Percentiles rank a stretch among this genome's conserved stretches.
These are phyloP conservation scores for Hoplostethus atlanticus DNA, from an alignment of 2,797 vertebrate genomes.

Conservation along the genomic window DNA sequence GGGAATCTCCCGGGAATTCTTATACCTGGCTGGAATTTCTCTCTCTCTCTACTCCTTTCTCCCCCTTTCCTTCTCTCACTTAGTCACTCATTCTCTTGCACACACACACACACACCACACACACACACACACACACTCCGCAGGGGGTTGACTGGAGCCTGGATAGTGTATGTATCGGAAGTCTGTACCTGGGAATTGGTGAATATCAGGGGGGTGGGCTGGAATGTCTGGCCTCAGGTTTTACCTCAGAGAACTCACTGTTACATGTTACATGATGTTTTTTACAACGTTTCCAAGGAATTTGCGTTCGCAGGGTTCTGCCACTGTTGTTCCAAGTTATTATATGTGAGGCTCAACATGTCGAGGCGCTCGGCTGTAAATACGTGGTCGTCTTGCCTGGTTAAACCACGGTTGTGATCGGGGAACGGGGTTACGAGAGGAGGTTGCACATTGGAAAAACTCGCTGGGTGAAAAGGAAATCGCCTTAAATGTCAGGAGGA, in stretches of 20 bases:
- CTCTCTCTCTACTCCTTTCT: not conserved
- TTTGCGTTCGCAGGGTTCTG: constrained; percentile 18
- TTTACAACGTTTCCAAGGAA: constrained; percentile 42
- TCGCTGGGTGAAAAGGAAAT: constrained; percentile 12
- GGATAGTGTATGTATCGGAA: constrained; percentile 58
- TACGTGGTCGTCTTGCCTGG: not conserved
- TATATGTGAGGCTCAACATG: constrained; percentile 14
- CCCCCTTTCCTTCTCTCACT: not conserved
- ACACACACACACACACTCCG: constrained; percentile 36
- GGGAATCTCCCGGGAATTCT: constrained; percentile 37
- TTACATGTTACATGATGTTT: constrained; percentile 39
- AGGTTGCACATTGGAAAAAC: constrained; percentile 15
- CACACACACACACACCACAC: constrained; percentile 14
- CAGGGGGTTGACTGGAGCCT: constrained; percentile 54
- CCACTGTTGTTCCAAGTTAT: constrained; percentile 3
- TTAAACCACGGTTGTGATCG: constrained; percentile 1
- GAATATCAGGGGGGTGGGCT: constrained; percentile 62
- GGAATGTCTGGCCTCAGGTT: constrained; percentile 63
- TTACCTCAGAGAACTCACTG: constrained; percentile 17
- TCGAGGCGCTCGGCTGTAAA: constrained; percentile 14
- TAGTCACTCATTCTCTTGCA: constrained; percentile 8
- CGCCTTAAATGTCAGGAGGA: constrained; percentile 1
- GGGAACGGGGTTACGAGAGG: not conserved
- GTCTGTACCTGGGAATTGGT: constrained; percentile 60
- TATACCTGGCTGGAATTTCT: constrained; percentile 25